These are phyloP conservation scores for Lithosia quadra DNA, from an alignment of 2,888 invertebrate genomes.

Conservation along the genomic window DNA sequence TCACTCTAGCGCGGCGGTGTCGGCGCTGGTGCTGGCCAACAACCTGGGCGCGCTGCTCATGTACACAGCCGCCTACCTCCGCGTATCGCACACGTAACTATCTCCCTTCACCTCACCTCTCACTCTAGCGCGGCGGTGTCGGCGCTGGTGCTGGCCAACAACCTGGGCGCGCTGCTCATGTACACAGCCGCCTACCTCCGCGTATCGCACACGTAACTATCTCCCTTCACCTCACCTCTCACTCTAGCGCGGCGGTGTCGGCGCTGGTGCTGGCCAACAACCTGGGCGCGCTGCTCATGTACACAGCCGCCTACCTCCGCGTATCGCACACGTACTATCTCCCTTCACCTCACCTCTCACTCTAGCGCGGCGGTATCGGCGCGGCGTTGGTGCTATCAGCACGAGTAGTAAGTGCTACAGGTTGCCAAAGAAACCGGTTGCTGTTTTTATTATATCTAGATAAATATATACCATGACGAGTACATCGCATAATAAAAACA, in stretches of 20 bases:
- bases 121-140: constrained; percentile 58
- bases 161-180: constrained; percentile 73
- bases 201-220: constrained; percentile 58
- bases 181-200: constrained; percentile 67
- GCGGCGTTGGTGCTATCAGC: too few relatives aligned
- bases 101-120: constrained; percentile 25
- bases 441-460: not conserved
- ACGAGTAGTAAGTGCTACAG: not conserved
- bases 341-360: too few relatives aligned
- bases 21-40: constrained; percentile 68
- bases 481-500: not conserved
- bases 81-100: constrained; percentile 59
- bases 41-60: constrained; percentile 73
- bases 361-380: too few relatives aligned
- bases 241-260: constrained; percentile 65
- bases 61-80: constrained; percentile 69
- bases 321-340: too few relatives aligned
- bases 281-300: constrained; percentile 66
- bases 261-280: constrained; percentile 71
- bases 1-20: constrained; percentile 58
- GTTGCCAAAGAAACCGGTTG: not conserved
- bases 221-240: constrained; percentile 38
- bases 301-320: too few relatives aligned
- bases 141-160: constrained; percentile 69
- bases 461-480: not conserved